Percentiles rank a stretch among this genome's conserved stretches.
Evolutionary conservation across 1,140 invertebrate genomes (phyloP).

Genomic region (Papilio machaon): DNA sequence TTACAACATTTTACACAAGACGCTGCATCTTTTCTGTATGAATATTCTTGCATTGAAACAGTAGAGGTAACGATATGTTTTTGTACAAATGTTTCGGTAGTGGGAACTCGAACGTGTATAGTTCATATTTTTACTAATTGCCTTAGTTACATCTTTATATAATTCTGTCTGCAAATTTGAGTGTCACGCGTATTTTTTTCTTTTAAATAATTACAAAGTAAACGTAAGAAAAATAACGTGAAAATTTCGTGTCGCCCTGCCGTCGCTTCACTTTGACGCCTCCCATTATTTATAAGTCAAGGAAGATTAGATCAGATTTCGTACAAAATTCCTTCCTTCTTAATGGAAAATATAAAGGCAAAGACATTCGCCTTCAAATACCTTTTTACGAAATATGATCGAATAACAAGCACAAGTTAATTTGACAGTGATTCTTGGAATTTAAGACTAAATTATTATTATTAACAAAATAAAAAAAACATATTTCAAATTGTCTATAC

Average conservation of each 20-base stretch:
- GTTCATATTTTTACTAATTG: no score
- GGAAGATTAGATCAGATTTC: slow-evolving; percentile 26
- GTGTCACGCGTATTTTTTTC: slow-evolving; percentile 1
- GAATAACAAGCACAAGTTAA: background rate
- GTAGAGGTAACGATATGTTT: no score
- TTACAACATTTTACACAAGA: background rate
- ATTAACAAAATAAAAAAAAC: background rate
- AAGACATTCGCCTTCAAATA: slow-evolving; percentile 10
- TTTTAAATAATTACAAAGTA: background rate
- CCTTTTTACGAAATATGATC: slow-evolving; percentile 21
- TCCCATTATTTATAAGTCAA: slow-evolving; percentile 22
- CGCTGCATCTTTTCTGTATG: background rate
- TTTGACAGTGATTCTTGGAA: background rate
- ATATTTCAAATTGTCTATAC: background rate
- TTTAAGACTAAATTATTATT: background rate
- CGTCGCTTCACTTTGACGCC: slow-evolving; percentile 18
- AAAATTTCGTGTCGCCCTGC: slow-evolving; percentile 4
- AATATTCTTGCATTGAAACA: no score
- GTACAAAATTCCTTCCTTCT: slow-evolving; percentile 8
- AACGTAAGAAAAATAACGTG: background rate
- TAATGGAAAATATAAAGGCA: slow-evolving; percentile 20
- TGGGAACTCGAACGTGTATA: no score
- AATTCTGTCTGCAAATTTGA: background rate
- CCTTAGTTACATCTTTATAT: background rate
- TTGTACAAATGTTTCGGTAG: no score